Evolutionary conservation across 1,140 invertebrate species (phyloP).

Genomic region (Melitaea cinxia): DNA sequence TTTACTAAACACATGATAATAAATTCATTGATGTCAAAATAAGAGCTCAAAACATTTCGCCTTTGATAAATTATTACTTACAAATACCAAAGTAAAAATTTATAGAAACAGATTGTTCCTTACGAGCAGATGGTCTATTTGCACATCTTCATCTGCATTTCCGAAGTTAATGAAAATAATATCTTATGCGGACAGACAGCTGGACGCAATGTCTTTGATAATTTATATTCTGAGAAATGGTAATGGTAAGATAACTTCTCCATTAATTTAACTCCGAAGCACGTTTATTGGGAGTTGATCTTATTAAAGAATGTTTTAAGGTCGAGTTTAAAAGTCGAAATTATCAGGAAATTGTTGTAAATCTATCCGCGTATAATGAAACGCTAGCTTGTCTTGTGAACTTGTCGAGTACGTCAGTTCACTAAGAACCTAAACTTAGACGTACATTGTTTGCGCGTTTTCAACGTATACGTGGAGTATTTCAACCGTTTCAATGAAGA

Average conservation of each 20-base stretch:
- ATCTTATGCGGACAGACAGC: slow-evolving; percentile 35
- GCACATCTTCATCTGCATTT: neutral
- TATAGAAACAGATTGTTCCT: too few relatives aligned
- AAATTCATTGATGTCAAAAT: too few relatives aligned
- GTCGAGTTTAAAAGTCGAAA: slow-evolving; percentile 25
- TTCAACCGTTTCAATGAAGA: neutral
- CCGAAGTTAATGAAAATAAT: slow-evolving; percentile 13
- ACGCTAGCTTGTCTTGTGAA: slow-evolving; percentile 2
- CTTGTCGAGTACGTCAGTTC: slow-evolving; percentile 11
- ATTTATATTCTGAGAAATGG: slow-evolving; percentile 39
- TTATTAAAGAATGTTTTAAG: slow-evolving; percentile 37
- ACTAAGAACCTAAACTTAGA: neutral
- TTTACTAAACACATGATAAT: too few relatives aligned
- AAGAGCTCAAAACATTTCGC: too few relatives aligned
- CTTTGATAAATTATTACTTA: too few relatives aligned
- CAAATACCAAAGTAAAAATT: too few relatives aligned
- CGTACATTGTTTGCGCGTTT: neutral
- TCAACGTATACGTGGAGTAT: neutral
- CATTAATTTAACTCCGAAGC: slow-evolving; percentile 40
- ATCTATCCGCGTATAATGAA: slow-evolving; percentile 18
- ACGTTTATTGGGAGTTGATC: slow-evolving; percentile 40
- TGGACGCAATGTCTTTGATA: slow-evolving; percentile 27
- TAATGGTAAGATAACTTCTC: slow-evolving; percentile 43
- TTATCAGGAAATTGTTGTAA: slow-evolving; percentile 31
- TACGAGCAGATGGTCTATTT: too few relatives aligned